A percentile compares a stretch with the other conserved stretches of the same genome.
Conservation (phyloP, 2,797 vertebrate genomes). For the Lepilemur septentrionalis region DNA sequence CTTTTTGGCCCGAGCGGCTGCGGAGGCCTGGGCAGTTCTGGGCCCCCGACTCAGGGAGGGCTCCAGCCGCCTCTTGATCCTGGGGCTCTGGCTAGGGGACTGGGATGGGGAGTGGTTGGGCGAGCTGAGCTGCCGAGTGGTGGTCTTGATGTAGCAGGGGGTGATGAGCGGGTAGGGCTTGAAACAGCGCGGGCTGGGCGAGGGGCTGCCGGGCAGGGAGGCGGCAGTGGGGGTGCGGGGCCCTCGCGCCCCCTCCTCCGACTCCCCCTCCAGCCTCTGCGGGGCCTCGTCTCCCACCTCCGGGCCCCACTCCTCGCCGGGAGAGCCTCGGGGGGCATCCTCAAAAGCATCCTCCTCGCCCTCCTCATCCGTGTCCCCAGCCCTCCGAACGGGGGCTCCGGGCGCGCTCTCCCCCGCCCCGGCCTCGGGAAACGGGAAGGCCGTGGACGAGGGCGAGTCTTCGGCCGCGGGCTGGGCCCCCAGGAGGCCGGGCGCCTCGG, state of each 20-base stretch:
- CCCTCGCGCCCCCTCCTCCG: background rate
- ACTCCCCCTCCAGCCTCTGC: background rate
- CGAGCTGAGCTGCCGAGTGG: conserved; percentile 95
- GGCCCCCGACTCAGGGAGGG: conserved; percentile 56
- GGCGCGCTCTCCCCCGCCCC: background rate
- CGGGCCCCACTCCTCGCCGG: conserved; percentile 50
- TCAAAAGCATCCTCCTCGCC: conserved; percentile 73
- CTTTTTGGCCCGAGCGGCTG: conserved; percentile 68
- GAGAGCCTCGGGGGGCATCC: conserved; percentile 67
- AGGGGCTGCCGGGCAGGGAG: conserved; percentile 81
- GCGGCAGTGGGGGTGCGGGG: background rate
- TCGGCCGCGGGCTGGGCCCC: background rate
- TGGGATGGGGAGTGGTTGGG: conserved; percentile 90
- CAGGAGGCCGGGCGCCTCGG: background rate
- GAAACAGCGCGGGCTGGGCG: conserved; percentile 83
- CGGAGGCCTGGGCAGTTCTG: background rate
- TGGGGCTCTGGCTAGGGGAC: conserved; percentile 92
- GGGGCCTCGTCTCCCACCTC: background rate
- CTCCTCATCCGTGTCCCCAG: conserved; percentile 72
- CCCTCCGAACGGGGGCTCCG: fast-evolving
- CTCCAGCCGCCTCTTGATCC: conserved; percentile 86
- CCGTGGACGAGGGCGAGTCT: background rate
- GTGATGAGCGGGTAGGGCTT: conserved; percentile 92
- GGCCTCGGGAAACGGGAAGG: conserved; percentile 44
- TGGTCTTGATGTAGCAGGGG: conserved; percentile 96